Conservation (phyloP, 2,888 invertebrate genomes). For the Cosmia trapezina region DNA sequence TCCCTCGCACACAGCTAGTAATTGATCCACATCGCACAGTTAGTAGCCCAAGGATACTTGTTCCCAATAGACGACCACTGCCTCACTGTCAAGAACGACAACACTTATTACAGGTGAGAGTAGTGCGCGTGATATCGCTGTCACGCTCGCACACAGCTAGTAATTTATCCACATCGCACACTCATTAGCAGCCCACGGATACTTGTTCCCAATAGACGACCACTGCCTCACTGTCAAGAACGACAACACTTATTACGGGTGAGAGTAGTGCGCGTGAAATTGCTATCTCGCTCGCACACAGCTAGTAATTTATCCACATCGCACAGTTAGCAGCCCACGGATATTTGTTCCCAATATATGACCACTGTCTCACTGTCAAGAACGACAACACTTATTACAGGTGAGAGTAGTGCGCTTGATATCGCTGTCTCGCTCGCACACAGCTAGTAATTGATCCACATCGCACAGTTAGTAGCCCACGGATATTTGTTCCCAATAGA, state of each 20-base stretch:
- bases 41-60: constrained; percentile 99
- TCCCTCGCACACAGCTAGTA: background rate
- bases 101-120: constrained; percentile 96
- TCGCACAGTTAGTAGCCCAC: too few species aligned
- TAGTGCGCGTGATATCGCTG: background rate
- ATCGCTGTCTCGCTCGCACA: constrained; percentile 2
- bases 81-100: constrained; percentile 98
- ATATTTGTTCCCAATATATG: constrained; percentile 99
- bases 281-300: background rate
- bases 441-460: too few species aligned
- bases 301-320: constrained; percentile 92
- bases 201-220: too few species aligned
- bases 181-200: too few species aligned
- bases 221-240: too few species aligned
- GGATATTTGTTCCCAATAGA: too few species aligned
- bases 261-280: too few species aligned
- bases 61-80: constrained; percentile 99
- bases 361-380: constrained; percentile 98
- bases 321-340: constrained; percentile 99
- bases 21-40: constrained; percentile 96
- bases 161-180: too few species aligned
- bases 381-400: constrained; percentile 99
- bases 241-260: too few species aligned
- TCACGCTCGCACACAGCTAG: background rate
- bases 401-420: constrained; percentile 53